Conservation (phyloP, 2,888 invertebrate species). For the Acanthococcus lagerstroemiae region DNA sequence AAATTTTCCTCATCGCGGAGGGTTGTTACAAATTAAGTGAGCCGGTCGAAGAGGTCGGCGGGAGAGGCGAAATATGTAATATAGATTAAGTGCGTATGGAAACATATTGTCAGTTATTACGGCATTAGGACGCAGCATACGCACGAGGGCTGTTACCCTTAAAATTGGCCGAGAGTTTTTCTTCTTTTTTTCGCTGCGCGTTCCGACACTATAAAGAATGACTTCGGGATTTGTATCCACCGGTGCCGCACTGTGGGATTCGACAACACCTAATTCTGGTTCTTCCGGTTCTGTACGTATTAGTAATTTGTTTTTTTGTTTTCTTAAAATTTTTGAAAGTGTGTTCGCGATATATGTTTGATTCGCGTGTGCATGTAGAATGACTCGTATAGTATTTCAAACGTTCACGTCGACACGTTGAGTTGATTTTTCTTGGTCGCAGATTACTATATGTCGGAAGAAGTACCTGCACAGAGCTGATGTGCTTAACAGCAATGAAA, state of each 20-base stretch:
- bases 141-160: slow-evolving; percentile 21
- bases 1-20: neutral
- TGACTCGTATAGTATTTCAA: no score
- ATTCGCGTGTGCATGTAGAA: no score
- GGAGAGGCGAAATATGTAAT: slow-evolving; percentile 18
- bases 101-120: slow-evolving; percentile 25
- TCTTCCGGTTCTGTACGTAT: slow-evolving; percentile 17
- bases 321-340: no score
- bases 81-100: slow-evolving; percentile 21
- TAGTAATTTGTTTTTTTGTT: no score
- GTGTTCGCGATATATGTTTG: no score
- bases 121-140: slow-evolving; percentile 12
- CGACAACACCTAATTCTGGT: slow-evolving; percentile 10
- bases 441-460: no score
- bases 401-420: no score
- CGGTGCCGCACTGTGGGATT: slow-evolving; percentile 13
- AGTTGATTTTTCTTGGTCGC: no score
- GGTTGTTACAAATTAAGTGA: neutral
- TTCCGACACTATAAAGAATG: slow-evolving; percentile 4
- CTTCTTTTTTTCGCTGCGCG: neutral
- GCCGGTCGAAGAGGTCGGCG: neutral
- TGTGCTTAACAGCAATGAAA: no score
- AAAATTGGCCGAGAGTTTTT: neutral
- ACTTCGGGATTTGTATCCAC: slow-evolving; percentile 12
- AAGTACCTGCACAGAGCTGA: no score